phyloP scores from a whole-genome alignment of 1,140 invertebrate genomes.

The Helicoverpa armigera region DNA sequence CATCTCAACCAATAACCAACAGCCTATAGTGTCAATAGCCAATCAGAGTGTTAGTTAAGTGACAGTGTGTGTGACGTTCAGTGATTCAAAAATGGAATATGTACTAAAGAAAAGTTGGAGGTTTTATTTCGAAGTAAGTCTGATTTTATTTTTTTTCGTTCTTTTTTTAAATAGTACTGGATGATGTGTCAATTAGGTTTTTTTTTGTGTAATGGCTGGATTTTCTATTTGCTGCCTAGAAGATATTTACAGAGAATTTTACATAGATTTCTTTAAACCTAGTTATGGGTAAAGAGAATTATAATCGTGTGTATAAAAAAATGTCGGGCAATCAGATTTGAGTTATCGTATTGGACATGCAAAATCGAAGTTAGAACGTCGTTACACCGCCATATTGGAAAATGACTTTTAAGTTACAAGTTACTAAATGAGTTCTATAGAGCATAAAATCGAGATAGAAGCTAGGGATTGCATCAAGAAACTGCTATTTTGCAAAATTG shows the following conservation, averaged over 20 bases:
- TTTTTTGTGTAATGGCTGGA: not conserved
- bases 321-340: too few species aligned
- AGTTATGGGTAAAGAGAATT: too few species aligned
- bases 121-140: conserved; percentile 29
- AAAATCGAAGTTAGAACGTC: too few species aligned
- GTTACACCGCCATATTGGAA: too few species aligned
- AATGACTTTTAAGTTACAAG: too few species aligned
- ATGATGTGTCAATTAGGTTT: conserved; percentile 9
- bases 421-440: too few species aligned
- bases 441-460: too few species aligned
- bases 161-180: not conserved
- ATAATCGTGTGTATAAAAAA: too few species aligned
- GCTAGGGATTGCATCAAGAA: too few species aligned
- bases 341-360: too few species aligned
- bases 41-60: conserved; percentile 79
- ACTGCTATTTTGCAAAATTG: too few species aligned
- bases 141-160: conserved; percentile 9
- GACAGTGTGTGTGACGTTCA: conserved; percentile 8
- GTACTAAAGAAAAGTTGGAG: not conserved
- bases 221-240: not conserved
- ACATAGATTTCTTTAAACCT: too few species aligned
- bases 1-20: conserved; percentile 76
- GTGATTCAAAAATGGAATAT: conserved; percentile 9
- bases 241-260: not conserved
- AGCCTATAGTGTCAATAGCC: conserved; percentile 77